Evolutionary conservation across 2,888 invertebrate genomes (phyloP), one percentile per base, ranked within the genome.

Genomic region (Esperia sulphurella): DNA sequence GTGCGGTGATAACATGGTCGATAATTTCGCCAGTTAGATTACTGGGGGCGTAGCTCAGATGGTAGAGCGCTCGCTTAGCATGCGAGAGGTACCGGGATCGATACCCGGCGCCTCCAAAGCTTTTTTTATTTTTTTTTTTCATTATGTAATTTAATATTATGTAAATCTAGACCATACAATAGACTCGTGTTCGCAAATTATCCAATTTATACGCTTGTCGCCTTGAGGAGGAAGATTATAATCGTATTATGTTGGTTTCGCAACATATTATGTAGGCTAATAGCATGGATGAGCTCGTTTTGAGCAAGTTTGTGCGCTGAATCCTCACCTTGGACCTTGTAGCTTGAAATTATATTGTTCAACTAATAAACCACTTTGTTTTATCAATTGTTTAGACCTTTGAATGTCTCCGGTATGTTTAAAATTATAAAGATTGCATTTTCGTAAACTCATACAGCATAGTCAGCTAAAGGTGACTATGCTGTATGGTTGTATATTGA

Each of bases 61-160:
- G 82, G 79, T 81, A 82, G 79, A 82, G 81, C 83, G 85, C 84
- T 84, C 82, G 85, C 83, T 83, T 83, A 82, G 84, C 84, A 84
- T 84, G 83, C 69, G 88, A 90, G 89, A 89, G 87, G 88, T 88
- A 88, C 88, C 85, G 89, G 88, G 87, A 89, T 89, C 87, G 86
- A 89, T 88, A 86, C 87, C 86, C 86, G 86, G 87, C 86, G 84
- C 87, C 86, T 89, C 85, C 87, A 89, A 67, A 10, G 5, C 28
- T 41, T 10, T 41, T 41, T 41, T 21, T 41, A 10, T 41, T 6
- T n/a, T 12, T 41, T 41, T 28, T 41, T 41, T 41, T 21, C 14
- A 14, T 21, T 6, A 10, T 7, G 14, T 41, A 38, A n/a, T 38
- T 13, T n/a, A 38, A n/a, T 13, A 8, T 39, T 28, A 28, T 9